phyloP scores from a whole-genome alignment of 2,113 vertebrate species.

The Tenrec ecaudatus region DNA sequence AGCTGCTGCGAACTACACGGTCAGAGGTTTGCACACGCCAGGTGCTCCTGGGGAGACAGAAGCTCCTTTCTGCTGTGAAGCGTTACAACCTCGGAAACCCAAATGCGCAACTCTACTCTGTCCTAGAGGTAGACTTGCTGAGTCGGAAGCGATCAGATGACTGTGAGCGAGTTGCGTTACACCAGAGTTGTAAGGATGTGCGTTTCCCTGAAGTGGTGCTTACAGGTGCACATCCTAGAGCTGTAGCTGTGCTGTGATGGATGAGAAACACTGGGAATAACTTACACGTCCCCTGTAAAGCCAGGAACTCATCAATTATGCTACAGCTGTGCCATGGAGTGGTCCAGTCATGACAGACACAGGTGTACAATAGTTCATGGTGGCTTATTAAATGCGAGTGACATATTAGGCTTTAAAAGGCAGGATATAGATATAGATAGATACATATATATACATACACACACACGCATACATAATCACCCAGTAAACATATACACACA shows the following conservation, averaged over 20 bases:
- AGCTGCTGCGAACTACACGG: too few species aligned
- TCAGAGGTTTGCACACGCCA: too few species aligned
- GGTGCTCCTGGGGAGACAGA: too few species aligned
- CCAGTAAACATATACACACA: not conserved
- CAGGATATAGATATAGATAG: not conserved
- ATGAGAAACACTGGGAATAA: slow-evolving; percentile 42
- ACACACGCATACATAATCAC: not conserved
- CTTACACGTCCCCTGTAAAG: not conserved
- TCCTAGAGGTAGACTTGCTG: too few species aligned
- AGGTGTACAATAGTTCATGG: slow-evolving; percentile 24
- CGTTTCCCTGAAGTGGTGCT: not conserved
- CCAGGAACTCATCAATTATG: slow-evolving; percentile 14
- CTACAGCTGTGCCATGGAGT: not conserved
- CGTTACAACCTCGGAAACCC: too few species aligned
- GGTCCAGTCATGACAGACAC: slow-evolving; percentile 24
- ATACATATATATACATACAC: too few species aligned
- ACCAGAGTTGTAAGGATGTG: not conserved
- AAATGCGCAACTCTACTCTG: too few species aligned
- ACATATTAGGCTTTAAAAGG: not conserved
- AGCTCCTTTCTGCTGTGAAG: too few species aligned
- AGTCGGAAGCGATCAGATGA: too few species aligned
- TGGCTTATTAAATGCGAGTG: slow-evolving; percentile 18
- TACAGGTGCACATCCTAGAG: not conserved
- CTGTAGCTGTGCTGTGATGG: not conserved
- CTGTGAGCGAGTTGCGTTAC: too few species aligned